These are phyloP conservation scores for Lordiphosa collinella DNA, from an alignment of 1,140 invertebrate genomes.

Conservation along the genomic window DNA sequence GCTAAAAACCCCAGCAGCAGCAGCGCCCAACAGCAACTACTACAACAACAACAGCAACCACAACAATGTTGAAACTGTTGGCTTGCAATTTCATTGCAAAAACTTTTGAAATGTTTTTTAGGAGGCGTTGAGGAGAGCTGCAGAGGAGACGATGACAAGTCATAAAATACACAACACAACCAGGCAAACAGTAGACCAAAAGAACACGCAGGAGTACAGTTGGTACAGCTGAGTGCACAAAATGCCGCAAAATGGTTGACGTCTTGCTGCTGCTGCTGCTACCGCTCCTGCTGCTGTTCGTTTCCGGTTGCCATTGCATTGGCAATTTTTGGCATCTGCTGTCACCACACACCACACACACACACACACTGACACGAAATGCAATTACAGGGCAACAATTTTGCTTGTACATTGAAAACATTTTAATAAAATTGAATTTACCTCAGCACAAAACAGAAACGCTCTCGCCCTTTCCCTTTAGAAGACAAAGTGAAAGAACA, in stretches of 20 bases:
- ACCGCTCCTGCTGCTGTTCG: conserved; percentile 24
- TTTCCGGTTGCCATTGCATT: conserved; percentile 55
- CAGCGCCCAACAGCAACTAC: conserved; percentile 9
- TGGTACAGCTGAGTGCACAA: conserved; percentile 53
- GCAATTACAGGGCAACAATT: conserved; percentile 27
- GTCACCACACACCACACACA: conserved; percentile 50
- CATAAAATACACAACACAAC: conserved; percentile 63
- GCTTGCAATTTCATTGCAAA: conserved; percentile 50
- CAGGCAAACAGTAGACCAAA: conserved; percentile 28
- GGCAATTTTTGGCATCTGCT: conserved; percentile 58
- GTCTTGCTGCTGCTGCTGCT: conserved; percentile 33
- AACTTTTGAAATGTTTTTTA: conserved; percentile 41
- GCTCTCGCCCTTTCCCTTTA: background rate
- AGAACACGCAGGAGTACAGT: conserved; percentile 26
- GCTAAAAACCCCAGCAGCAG: conserved; percentile 32
- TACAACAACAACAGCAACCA: conserved; percentile 12
- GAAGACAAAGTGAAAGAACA: conserved; percentile 1
- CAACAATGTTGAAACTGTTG: conserved; percentile 37
- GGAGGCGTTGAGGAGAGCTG: conserved; percentile 2
- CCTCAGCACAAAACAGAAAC: background rate
- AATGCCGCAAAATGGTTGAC: conserved; percentile 56
- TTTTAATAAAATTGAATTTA: conserved; percentile 47
- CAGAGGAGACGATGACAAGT: conserved; percentile 41
- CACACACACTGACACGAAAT: conserved; percentile 5
- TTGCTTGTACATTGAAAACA: conserved; percentile 39